Conservation (phyloP, 2,113 vertebrate species). For the Oreotrochilus melanogaster region DNA sequence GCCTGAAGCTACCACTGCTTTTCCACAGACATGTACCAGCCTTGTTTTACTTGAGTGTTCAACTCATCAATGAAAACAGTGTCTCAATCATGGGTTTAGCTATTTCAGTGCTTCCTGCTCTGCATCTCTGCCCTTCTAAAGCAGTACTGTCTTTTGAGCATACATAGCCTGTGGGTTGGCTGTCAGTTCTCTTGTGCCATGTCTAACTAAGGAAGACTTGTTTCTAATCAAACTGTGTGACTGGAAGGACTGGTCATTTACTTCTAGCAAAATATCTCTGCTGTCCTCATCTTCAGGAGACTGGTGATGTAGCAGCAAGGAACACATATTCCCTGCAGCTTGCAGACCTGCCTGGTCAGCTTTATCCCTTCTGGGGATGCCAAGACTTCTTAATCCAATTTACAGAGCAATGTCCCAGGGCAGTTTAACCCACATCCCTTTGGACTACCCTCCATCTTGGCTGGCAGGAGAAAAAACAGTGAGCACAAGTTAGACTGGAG, state of each 20-base stretch:
- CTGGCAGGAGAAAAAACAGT: neutral
- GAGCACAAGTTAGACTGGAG: fast-evolving
- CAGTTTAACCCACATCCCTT: neutral
- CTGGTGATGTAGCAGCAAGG: neutral
- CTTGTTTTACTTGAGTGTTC: neutral
- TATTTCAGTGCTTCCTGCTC: neutral
- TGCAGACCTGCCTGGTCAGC: neutral
- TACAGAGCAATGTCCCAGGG: fast-evolving
- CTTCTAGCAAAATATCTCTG: neutral
- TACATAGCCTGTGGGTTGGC: neutral
- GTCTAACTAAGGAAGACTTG: fast-evolving
- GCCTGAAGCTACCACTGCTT: neutral
- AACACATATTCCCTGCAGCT: fast-evolving
- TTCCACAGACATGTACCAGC: neutral
- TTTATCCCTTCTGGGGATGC: neutral
- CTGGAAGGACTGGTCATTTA: neutral
- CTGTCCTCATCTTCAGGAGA: neutral
- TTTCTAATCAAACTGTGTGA: neutral
- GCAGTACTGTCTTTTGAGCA: neutral
- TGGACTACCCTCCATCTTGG: neutral
- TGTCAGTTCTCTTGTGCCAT: neutral
- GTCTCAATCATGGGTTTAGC: neutral
- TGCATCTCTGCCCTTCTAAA: neutral
- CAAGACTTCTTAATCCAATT: neutral
- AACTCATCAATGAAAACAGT: neutral